Percentiles rank a stretch among this genome's conserved stretches.
phyloP scores from a whole-genome alignment of 2,797 vertebrate genomes.

The Ataeniobius toweri region DNA sequence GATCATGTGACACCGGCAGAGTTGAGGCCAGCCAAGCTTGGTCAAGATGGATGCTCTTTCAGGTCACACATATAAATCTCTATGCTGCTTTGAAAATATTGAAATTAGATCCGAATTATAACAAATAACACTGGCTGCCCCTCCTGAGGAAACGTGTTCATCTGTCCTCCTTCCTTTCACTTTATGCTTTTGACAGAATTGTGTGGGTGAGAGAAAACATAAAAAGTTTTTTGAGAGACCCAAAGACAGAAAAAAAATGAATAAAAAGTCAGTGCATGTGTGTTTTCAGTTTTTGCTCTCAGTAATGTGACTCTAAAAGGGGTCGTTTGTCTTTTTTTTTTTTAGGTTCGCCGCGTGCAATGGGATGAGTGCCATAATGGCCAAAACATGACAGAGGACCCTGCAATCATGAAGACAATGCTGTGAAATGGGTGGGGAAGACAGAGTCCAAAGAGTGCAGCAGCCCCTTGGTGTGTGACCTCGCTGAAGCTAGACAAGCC shows the following conservation, averaged over 20 bases:
- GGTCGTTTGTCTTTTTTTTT: background rate
- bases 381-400: slow-evolving; percentile 38
- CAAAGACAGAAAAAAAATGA: slow-evolving; percentile 9
- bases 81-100: slow-evolving; percentile 70
- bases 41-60: slow-evolving; percentile 74
- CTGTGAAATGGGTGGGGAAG: slow-evolving; percentile 32
- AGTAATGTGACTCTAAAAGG: slow-evolving; percentile 48
- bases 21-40: slow-evolving; percentile 44
- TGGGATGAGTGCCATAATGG: slow-evolving; percentile 35
- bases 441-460: slow-evolving; percentile 29
- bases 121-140: slow-evolving; percentile 68
- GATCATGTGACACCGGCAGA: slow-evolving; percentile 71
- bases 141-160: slow-evolving; percentile 51
- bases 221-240: slow-evolving; percentile 15
- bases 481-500: slow-evolving; percentile 23
- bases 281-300: slow-evolving; percentile 26
- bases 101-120: slow-evolving; percentile 78
- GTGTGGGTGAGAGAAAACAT: slow-evolving; percentile 15
- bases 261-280: slow-evolving; percentile 11
- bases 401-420: slow-evolving; percentile 31
- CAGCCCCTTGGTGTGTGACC: slow-evolving; percentile 34
- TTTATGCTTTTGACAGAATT: slow-evolving; percentile 27
- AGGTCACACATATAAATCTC: slow-evolving; percentile 70
- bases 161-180: slow-evolving; percentile 46
- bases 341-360: slow-evolving; percentile 27